Percentiles rank a stretch among this genome's conserved stretches.
These are phyloP conservation scores for Leptinotarsa texana DNA, from an alignment of 1,140 invertebrate species.

Conservation along the genomic window DNA sequence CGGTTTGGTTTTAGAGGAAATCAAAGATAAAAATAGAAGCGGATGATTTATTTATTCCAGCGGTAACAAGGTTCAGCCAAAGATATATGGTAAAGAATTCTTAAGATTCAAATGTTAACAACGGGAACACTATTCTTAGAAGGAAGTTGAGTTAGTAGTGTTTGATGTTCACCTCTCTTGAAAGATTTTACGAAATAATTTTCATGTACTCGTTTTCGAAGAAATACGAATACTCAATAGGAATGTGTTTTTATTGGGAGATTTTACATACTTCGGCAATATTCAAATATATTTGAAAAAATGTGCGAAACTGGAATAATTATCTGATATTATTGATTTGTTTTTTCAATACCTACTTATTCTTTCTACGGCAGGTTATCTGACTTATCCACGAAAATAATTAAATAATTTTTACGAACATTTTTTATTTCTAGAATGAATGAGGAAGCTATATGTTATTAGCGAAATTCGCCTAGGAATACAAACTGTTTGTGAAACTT, in stretches of 20 bases:
- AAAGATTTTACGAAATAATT: too few species aligned
- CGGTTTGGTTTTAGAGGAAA: not conserved
- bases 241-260: not conserved
- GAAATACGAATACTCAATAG: too few species aligned
- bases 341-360: too few species aligned
- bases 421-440: too few species aligned
- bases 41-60: not conserved
- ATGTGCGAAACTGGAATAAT: not conserved
- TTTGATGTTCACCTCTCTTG: not conserved
- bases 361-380: too few species aligned
- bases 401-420: too few species aligned
- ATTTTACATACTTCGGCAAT: not conserved
- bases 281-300: not conserved
- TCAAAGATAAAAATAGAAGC: not conserved
- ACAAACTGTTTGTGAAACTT: too few species aligned
- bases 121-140: not conserved
- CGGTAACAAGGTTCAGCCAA: not conserved
- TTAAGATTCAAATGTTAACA: conserved; percentile 1
- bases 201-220: too few species aligned
- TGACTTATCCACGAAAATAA: too few species aligned
- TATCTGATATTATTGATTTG: too few species aligned
- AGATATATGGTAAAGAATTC: conserved; percentile 8
- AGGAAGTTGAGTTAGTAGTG: not conserved
- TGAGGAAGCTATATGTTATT: too few species aligned
- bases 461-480: too few species aligned